Evolutionary conservation across 2,888 invertebrate species (phyloP), one percentile per base, ranked within the genome.

Genomic region (Hyposoter didymator): DNA sequence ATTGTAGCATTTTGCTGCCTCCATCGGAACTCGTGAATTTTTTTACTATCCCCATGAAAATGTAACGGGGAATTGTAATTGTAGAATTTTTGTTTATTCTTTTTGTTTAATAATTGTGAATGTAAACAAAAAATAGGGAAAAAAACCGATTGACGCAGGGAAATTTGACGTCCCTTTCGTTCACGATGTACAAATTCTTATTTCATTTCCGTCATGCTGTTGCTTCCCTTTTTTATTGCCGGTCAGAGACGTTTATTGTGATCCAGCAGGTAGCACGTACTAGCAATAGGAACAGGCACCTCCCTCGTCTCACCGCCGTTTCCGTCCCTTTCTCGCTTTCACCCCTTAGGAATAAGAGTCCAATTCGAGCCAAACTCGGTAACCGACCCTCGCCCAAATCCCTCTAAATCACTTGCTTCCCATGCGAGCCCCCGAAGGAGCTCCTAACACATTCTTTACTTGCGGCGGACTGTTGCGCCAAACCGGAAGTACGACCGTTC

Each of bases 241-340:
- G 76, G 85, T 82, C 82, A 76, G 82, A 76, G 86, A 86, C 84
- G 79, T 86, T 86, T 82, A 86, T 86, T 79, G 86, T 84, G 84
- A 86, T 86, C 84, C 86, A 82, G 81, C 85, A 73, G 79, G 85
- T 76, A 80, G 82, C 85, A 85, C 85, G 85, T 85, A 80, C 67
- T 45, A 17, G 79, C 79, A 45, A 85, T 85, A 85, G 67, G 67
- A 85, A 52, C 64, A 35, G 17, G 43, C 55, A 1, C 45, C 19
- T 12, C 43, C 22, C 70, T 47, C 59, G 17, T 32, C 28, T 55
- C 8, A 28, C 67, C 59, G 45, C 43, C 43, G 39, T 52, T 64
- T 62, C n/a, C n/a, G 12, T 49, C 7, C 66, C 43, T 62, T 43
- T 66, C 35, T 28, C 10, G 22, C 55, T 72, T 73, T 69, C 75